Evolutionary conservation across 2,888 invertebrate species (phyloP).

Genomic region (Caenorhabditis sp.): DNA sequence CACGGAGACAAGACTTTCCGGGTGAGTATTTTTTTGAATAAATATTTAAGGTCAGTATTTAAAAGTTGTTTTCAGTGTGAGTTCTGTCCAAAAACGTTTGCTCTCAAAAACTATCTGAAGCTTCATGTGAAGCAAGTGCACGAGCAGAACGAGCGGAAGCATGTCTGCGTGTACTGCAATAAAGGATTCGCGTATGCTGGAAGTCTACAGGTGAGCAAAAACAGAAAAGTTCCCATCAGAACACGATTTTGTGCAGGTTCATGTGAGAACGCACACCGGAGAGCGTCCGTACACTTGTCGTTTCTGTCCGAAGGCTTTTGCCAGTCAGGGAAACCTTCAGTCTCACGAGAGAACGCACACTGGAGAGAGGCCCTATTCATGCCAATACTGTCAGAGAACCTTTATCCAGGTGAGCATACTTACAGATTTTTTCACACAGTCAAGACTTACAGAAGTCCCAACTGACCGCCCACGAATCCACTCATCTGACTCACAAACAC

Average conservation of each 20-base stretch:
- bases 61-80: constrained; percentile 69
- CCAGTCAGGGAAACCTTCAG: constrained; percentile 79
- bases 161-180: constrained; percentile 74
- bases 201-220: constrained; percentile 75
- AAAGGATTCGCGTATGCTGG: constrained; percentile 79
- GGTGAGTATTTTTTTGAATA: constrained; percentile 23
- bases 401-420: constrained; percentile 72
- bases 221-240: background rate
- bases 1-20: constrained; percentile 77
- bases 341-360: constrained; percentile 78
- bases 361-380: constrained; percentile 76
- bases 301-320: constrained; percentile 78
- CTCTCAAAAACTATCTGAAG: constrained; percentile 79
- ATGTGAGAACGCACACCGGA: constrained; percentile 78
- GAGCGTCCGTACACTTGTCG: constrained; percentile 77
- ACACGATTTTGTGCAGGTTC: constrained; percentile 69
- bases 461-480: constrained; percentile 78
- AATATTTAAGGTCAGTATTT: background rate
- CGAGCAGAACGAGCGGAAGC: constrained; percentile 76
- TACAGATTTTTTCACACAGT: background rate
- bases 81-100: constrained; percentile 78
- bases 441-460: constrained; percentile 76
- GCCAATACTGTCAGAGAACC: constrained; percentile 70
- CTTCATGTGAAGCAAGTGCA: constrained; percentile 79
- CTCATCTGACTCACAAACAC: constrained; percentile 61